Conservation (phyloP, 2,797 vertebrate species). For the Petrocephalus schoutedeni region DNA sequence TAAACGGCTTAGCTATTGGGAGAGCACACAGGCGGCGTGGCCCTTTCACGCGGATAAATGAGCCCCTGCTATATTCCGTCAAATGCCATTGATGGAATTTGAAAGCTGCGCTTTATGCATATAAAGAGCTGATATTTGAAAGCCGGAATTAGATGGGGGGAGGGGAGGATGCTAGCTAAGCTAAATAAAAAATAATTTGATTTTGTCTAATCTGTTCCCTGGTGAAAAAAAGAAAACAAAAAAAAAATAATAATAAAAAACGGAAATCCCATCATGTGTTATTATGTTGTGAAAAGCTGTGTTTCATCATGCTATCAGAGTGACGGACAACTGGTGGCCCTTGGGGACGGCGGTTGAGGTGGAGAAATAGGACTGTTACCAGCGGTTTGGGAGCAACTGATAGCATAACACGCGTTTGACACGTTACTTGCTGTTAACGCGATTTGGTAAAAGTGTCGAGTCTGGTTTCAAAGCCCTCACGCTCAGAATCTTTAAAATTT, state of each 20-base stretch:
- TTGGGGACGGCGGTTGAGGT: slow-evolving; percentile 38
- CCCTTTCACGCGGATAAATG: slow-evolving; percentile 48
- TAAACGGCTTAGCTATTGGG: slow-evolving; percentile 68
- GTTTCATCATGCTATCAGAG: slow-evolving; percentile 12
- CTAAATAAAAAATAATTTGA: slow-evolving; percentile 63
- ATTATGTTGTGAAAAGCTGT: slow-evolving; percentile 16
- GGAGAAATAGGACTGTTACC: slow-evolving; percentile 48
- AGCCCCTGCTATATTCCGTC: slow-evolving; percentile 52
- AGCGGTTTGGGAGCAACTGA: slow-evolving; percentile 45
- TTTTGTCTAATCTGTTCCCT: slow-evolving; percentile 67
- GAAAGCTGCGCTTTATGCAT: slow-evolving; percentile 60
- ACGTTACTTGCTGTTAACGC: slow-evolving; percentile 39
- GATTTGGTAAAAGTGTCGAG: slow-evolving; percentile 48
- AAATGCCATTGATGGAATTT: slow-evolving; percentile 64
- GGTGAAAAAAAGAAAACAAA: slow-evolving; percentile 26
- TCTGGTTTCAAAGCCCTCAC: slow-evolving; percentile 60
- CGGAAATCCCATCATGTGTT: slow-evolving; percentile 54
- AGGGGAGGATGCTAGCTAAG: slow-evolving; percentile 26
- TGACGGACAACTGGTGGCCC: slow-evolving; percentile 28
- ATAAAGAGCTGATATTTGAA: slow-evolving; percentile 66
- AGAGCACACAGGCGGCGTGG: slow-evolving; percentile 56
- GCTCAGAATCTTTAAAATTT: slow-evolving; percentile 41
- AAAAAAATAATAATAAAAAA: slow-evolving; percentile 33
- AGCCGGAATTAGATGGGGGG: slow-evolving; percentile 65
- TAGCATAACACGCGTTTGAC: slow-evolving; percentile 17